A percentile compares a stretch with the other conserved stretches of the same genome.
Evolutionary conservation across 2,113 vertebrate genomes (phyloP).

Genomic region (Tricholaema leucomelas): DNA sequence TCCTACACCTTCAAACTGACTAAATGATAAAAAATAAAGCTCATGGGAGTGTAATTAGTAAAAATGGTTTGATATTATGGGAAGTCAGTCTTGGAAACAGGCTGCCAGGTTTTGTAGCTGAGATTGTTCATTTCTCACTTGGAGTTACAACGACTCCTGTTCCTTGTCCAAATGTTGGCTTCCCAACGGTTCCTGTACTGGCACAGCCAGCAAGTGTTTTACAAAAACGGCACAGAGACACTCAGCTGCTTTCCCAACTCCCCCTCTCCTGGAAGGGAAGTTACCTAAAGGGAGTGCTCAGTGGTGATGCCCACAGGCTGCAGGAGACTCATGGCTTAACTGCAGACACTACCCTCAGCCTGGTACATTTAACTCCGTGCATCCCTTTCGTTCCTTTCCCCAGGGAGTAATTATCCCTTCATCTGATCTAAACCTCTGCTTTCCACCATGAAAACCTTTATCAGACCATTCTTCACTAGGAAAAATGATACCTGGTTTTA

Average conservation of each 20-base stretch:
- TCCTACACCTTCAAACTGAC: background rate
- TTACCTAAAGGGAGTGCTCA: background rate
- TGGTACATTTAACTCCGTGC: background rate
- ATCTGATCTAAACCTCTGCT: background rate
- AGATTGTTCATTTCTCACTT: background rate
- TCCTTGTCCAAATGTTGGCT: constrained; percentile 3
- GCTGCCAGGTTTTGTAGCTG: background rate
- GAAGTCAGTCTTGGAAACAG: background rate
- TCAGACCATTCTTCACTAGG: background rate
- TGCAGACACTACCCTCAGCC: background rate
- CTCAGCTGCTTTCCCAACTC: background rate
- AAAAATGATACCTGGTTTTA: background rate
- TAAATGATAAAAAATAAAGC: background rate
- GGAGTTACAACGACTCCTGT: background rate
- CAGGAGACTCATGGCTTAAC: background rate
- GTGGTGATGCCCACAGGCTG: background rate
- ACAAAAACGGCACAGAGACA: background rate
- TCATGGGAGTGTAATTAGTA: background rate
- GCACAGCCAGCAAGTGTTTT: constrained; percentile 1
- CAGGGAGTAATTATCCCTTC: background rate
- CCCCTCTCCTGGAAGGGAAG: background rate
- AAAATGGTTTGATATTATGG: background rate
- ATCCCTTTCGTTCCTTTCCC: background rate
- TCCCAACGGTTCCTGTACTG: background rate
- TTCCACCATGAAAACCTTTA: background rate